A percentile compares a stretch with the other conserved stretches of the same genome.
Evolutionary conservation across 1,140 invertebrate genomes (phyloP).

Genomic region (Drosophila santomea): DNA sequence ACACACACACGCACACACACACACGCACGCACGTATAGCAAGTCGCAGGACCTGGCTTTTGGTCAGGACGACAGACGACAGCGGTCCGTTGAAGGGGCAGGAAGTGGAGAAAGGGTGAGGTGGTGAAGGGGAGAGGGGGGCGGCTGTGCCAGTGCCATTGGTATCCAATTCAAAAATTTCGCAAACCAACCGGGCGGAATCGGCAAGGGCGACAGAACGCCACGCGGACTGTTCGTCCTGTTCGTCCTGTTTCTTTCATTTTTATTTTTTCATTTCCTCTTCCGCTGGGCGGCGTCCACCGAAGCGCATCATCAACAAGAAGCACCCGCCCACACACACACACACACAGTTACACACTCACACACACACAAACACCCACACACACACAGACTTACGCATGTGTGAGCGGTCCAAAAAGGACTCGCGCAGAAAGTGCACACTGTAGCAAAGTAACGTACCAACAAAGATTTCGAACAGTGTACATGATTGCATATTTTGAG

Average conservation of each 20-base stretch:
- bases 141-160: conserved; percentile 58
- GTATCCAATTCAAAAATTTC: conserved; percentile 80
- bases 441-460: neutral
- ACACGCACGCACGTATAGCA: conserved; percentile 12
- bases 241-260: conserved; percentile 24
- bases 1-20: conserved; percentile 28
- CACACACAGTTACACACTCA: conserved; percentile 21
- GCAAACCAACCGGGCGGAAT: conserved; percentile 77
- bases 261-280: conserved; percentile 77
- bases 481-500: no score
- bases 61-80: conserved; percentile 60
- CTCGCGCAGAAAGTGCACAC: conserved; percentile 20
- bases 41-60: conserved; percentile 36
- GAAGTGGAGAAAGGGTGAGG: neutral
- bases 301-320: conserved; percentile 73
- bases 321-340: conserved; percentile 33
- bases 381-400: conserved; percentile 23
- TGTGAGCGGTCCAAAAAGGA: conserved; percentile 55
- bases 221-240: conserved; percentile 28
- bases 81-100: conserved; percentile 13
- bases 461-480: neutral
- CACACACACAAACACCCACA: conserved; percentile 26
- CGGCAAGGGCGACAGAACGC: conserved; percentile 42
- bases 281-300: conserved; percentile 75
- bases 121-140: no score